phyloP scores from a whole-genome alignment of 2,888 invertebrate species.

The Coleophora deauratella region DNA sequence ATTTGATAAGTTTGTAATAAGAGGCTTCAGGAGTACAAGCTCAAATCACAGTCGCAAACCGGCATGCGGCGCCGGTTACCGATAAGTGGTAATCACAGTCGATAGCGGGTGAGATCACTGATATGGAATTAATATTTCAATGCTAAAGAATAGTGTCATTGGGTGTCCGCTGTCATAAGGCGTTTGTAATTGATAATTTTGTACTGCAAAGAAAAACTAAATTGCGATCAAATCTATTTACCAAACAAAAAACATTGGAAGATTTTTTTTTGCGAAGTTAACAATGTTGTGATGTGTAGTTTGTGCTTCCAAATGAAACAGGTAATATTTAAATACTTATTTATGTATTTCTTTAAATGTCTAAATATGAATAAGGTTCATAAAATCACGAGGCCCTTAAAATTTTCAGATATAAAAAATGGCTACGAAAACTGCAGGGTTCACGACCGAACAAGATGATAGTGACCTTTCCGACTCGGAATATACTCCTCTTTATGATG shows the following conservation, averaged over 20 bases:
- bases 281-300: no score
- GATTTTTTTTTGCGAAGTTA: no score
- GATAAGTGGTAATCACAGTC: conserved; percentile 7
- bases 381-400: no score
- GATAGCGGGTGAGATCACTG: conserved; percentile 3
- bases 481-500: conserved; percentile 50
- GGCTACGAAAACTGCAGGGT: conserved; percentile 41
- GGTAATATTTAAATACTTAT: no score
- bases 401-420: conserved; percentile 24
- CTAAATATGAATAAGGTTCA: no score
- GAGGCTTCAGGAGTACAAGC: no score
- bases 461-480: conserved; percentile 53
- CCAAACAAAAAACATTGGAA: no score
- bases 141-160: background rate
- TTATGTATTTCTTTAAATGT: no score
- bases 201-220: no score
- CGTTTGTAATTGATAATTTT: background rate
- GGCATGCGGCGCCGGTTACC: no score
- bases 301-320: background rate
- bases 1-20: no score
- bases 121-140: conserved; percentile 1
- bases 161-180: background rate
- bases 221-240: no score
- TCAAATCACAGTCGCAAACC: conserved; percentile 6
- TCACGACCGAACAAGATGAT: conserved; percentile 40